phyloP scores from a whole-genome alignment of 2,797 vertebrate species.

The Melanotaenia maccullochi region DNA sequence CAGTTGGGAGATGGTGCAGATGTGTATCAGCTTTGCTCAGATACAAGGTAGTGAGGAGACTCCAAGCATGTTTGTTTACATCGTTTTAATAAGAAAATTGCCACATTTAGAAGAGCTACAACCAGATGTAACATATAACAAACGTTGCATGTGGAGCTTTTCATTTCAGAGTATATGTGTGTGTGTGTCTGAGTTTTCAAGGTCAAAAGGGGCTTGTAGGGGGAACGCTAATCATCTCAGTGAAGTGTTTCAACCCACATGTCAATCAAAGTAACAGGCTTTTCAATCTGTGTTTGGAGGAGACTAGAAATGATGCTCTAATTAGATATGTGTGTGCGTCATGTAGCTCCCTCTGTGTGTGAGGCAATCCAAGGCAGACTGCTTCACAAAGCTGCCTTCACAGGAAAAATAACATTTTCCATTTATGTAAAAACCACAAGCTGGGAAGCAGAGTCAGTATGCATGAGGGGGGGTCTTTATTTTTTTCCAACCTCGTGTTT shows the following conservation, averaged over 20 bases:
- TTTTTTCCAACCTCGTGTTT: no score
- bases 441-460: not conserved
- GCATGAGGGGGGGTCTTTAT: not conserved
- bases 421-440: not conserved
- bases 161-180: not conserved
- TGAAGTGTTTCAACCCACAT: slow-evolving; percentile 26
- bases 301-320: slow-evolving; percentile 9
- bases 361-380: not conserved
- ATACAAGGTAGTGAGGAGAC: slow-evolving; percentile 1
- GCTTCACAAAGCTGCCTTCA: not conserved
- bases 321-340: slow-evolving; percentile 1
- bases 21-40: slow-evolving; percentile 3
- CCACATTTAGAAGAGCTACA: not conserved
- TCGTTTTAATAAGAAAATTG: no score
- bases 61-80: not conserved
- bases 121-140: not conserved
- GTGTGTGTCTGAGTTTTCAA: slow-evolving; percentile 1
- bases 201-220: not conserved
- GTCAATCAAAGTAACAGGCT: slow-evolving; percentile 30
- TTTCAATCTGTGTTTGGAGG: not conserved
- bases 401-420: not conserved
- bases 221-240: slow-evolving; percentile 20
- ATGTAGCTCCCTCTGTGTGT: not conserved
- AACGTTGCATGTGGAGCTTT: not conserved
- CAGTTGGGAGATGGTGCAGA: not conserved